Evolutionary conservation across 2,113 vertebrate genomes (phyloP).

Genomic region (Corythoichthys intestinalis): DNA sequence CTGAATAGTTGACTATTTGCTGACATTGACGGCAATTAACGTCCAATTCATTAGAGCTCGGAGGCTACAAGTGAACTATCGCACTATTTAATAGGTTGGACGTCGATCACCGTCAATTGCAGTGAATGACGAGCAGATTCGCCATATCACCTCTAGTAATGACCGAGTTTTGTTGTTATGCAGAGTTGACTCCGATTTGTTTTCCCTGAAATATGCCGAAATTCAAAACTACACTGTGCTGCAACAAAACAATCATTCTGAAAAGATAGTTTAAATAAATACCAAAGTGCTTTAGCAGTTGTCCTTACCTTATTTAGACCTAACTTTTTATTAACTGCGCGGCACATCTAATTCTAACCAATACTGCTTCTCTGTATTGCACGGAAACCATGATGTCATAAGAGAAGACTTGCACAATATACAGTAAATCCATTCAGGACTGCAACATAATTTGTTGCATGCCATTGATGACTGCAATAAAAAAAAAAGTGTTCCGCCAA

Average conservation of each 20-base stretch:
- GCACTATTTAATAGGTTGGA: no score
- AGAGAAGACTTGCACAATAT: neutral
- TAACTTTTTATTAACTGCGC: neutral
- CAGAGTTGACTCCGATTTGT: neutral
- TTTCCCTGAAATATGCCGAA: neutral
- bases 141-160: no score
- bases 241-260: no score
- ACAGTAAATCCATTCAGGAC: neutral
- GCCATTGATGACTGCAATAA: neutral
- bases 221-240: neutral
- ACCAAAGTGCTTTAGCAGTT: no score
- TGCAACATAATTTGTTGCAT: neutral
- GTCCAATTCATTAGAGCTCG: no score
- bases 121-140: no score
- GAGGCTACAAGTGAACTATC: no score
- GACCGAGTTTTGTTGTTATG: neutral
- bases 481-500: constrained; percentile 13
- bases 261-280: no score
- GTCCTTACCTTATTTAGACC: no score
- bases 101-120: no score
- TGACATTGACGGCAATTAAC: no score
- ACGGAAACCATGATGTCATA: neutral
- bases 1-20: no score
- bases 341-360: neutral
- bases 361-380: neutral